Conservation (phyloP, 1,140 invertebrate genomes). For the Megalopta genalis region DNA sequence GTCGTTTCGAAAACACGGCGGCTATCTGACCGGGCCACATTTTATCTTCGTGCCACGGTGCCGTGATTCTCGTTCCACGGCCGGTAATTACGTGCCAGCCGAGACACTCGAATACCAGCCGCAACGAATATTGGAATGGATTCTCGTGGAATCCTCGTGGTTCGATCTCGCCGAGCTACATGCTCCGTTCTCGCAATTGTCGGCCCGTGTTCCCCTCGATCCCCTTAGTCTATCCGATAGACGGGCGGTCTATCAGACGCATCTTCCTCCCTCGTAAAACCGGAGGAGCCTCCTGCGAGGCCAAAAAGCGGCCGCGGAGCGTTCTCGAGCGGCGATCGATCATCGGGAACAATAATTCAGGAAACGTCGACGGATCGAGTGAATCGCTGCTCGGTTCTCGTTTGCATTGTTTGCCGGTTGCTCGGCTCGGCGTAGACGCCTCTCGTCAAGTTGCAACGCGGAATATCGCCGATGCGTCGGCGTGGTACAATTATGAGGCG, state of each 20-base stretch:
- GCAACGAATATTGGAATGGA: slow-evolving; percentile 38
- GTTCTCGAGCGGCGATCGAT: slow-evolving; percentile 31
- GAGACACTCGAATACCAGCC: slow-evolving; percentile 8
- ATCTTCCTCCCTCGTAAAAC: slow-evolving; percentile 25
- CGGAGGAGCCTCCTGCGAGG: background rate
- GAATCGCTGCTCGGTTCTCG: slow-evolving; percentile 24
- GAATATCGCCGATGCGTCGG: background rate
- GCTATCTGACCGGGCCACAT: background rate
- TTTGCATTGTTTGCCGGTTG: slow-evolving; percentile 40
- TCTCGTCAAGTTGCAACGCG: slow-evolving; percentile 5
- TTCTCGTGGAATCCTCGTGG: slow-evolving; percentile 47
- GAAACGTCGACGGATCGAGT: slow-evolving; percentile 25
- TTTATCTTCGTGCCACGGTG: background rate
- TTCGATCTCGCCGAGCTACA: slow-evolving; percentile 35
- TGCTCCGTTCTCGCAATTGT: slow-evolving; percentile 33
- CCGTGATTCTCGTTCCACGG: slow-evolving; percentile 17
- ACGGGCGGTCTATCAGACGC: too few relatives aligned
- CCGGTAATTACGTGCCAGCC: slow-evolving; percentile 27
- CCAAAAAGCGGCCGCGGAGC: slow-evolving; percentile 27
- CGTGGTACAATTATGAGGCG: slow-evolving; percentile 18
- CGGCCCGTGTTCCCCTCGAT: background rate
- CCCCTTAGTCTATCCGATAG: too few relatives aligned
- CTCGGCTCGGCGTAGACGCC: background rate
- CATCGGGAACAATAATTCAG: slow-evolving; percentile 38
- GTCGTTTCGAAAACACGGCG: slow-evolving; percentile 3